phyloP scores from a whole-genome alignment of 2,113 vertebrate species.

The Platichthys flesus region DNA sequence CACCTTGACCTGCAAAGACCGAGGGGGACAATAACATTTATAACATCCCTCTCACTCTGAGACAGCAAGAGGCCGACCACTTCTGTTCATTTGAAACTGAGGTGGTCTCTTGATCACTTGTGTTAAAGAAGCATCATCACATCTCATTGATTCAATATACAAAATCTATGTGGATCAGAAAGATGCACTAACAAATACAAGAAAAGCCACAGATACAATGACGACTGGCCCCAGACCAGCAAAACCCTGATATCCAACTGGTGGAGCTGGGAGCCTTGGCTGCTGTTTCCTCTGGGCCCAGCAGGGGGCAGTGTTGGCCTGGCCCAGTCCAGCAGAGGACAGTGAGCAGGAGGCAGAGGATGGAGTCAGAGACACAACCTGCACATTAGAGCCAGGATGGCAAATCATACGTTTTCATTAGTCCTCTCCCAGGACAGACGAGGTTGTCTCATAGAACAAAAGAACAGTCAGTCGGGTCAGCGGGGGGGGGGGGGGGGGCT shows the following conservation, averaged over 20 bases:
- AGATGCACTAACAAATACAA: no score
- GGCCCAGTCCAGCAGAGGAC: constrained; percentile 19
- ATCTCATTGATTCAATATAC: no score
- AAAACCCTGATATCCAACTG: neutral
- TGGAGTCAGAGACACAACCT: constrained; percentile 51
- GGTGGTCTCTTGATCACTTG: no score
- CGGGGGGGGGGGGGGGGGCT: neutral
- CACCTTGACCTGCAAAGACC: constrained; percentile 69
- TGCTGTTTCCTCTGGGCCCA: constrained; percentile 25
- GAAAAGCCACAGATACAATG: no score
- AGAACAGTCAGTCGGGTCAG: neutral
- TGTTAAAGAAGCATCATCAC: no score
- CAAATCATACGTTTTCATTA: constrained; percentile 38
- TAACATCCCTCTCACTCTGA: neutral
- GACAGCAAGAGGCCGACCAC: neutral
- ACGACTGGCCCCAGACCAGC: no score
- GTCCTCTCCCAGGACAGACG: neutral
- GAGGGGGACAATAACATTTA: constrained; percentile 66
- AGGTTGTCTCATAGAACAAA: neutral
- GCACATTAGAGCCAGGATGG: constrained; percentile 36
- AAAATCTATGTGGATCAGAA: no score
- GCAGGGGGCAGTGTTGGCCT: constrained; percentile 67
- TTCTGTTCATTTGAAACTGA: no score
- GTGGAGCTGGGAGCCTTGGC: neutral
- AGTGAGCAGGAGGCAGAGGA: constrained; percentile 4